phyloP scores from a whole-genome alignment of 2,113 vertebrate species.

The Gambusia holbrooki region DNA sequence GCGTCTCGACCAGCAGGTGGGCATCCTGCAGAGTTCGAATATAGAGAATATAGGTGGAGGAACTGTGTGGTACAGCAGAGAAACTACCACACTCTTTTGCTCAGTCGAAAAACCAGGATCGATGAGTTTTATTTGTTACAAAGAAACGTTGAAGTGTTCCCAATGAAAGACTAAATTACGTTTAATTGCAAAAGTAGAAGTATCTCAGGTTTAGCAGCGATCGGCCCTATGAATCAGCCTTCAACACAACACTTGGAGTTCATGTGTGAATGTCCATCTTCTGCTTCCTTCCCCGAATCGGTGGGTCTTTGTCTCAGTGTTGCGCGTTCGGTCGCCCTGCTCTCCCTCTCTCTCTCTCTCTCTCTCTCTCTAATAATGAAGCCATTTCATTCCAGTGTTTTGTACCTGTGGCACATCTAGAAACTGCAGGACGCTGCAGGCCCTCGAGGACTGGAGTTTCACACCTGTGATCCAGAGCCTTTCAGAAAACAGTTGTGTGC shows the following conservation, averaged over 20 bases:
- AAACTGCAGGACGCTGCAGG: no score
- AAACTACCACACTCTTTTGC: background rate
- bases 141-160: no score
- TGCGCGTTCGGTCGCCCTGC: constrained; percentile 64
- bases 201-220: no score
- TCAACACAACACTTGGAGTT: constrained; percentile 6
- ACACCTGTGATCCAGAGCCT: no score
- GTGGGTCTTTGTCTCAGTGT: constrained; percentile 27
- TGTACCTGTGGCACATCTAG: no score
- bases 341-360: constrained; percentile 35
- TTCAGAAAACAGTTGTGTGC: no score
- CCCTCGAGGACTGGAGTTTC: no score
- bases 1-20: constrained; percentile 21
- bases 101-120: background rate
- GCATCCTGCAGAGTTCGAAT: constrained; percentile 45
- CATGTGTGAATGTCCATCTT: constrained; percentile 9
- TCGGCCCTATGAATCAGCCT: constrained; percentile 17
- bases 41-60: background rate
- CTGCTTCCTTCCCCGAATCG: constrained; percentile 10
- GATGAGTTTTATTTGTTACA: background rate
- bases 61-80: no score
- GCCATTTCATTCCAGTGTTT: no score
- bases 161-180: no score
- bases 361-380: constrained; percentile 25
- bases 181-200: no score